phyloP scores from a whole-genome alignment of 2,888 invertebrate species.

The Andrena trimmerana region DNA sequence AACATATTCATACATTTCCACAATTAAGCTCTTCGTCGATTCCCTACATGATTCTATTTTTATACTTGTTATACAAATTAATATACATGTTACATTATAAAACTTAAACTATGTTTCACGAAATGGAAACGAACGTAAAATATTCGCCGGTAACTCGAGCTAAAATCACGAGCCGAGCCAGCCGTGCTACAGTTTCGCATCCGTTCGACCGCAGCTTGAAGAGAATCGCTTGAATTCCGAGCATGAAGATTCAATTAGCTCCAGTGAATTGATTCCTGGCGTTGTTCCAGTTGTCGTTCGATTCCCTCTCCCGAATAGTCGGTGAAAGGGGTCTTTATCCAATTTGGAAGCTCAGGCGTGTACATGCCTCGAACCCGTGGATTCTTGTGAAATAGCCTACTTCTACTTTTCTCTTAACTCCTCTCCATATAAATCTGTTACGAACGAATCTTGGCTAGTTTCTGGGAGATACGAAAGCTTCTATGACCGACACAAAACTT shows the following conservation, averaged over 20 bases:
- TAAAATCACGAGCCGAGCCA: background rate
- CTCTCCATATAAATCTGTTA: no score
- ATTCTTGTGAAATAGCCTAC: conserved; percentile 4
- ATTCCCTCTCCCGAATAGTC: conserved; percentile 36
- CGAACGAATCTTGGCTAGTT: no score
- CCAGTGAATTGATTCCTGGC: conserved; percentile 54
- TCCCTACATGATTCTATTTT: background rate
- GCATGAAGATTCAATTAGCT: conserved; percentile 46
- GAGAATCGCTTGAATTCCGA: conserved; percentile 22
- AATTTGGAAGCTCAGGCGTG: conserved; percentile 43
- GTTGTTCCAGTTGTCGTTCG: conserved; percentile 42
- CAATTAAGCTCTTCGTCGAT: background rate
- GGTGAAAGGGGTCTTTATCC: conserved; percentile 51
- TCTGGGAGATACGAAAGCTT: no score
- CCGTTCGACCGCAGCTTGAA: background rate
- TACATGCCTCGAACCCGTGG: conserved; percentile 3
- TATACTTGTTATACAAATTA: no score
- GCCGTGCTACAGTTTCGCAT: background rate
- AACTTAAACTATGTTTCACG: no score
- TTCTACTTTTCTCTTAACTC: background rate
- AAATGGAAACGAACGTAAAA: no score
- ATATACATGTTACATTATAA: no score
- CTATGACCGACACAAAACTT: no score
- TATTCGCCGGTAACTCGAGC: background rate
- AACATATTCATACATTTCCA: no score